phyloP scores from a whole-genome alignment of 2,113 vertebrate genomes.

The Leptodactylus fuscus region DNA sequence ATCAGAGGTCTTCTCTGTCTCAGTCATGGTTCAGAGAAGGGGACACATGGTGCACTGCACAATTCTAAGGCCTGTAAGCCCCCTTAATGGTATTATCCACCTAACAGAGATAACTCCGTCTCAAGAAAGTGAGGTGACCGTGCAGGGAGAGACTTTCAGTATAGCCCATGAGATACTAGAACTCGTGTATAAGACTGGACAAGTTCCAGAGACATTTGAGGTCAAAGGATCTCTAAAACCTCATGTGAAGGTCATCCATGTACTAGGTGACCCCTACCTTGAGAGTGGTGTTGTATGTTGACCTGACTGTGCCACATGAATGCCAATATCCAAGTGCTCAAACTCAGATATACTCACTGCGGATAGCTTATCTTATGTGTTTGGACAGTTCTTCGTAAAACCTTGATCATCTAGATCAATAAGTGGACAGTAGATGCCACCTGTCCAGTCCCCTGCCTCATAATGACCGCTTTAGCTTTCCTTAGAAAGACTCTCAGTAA shows the following conservation, averaged over 20 bases:
- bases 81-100: not conserved
- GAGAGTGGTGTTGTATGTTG: conserved; percentile 54
- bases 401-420: too few species aligned
- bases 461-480: too few species aligned
- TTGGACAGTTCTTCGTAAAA: too few species aligned
- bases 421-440: too few species aligned
- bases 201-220: not conserved
- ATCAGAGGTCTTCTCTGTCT: not conserved
- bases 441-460: too few species aligned
- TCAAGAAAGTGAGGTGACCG: not conserved
- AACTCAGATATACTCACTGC: not conserved
- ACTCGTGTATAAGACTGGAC: not conserved
- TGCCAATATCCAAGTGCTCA: not conserved
- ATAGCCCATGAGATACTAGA: not conserved
- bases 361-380: not conserved
- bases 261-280: conserved; percentile 39
- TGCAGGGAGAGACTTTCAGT: not conserved
- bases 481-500: too few species aligned
- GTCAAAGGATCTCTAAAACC: not conserved
- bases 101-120: not conserved
- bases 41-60: not conserved
- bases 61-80: not conserved
- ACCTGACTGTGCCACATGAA: not conserved
- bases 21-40: not conserved
- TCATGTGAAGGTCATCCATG: conserved; percentile 8